phyloP scores from a whole-genome alignment of 2,113 vertebrate species.

The Atherinomorus stipes region DNA sequence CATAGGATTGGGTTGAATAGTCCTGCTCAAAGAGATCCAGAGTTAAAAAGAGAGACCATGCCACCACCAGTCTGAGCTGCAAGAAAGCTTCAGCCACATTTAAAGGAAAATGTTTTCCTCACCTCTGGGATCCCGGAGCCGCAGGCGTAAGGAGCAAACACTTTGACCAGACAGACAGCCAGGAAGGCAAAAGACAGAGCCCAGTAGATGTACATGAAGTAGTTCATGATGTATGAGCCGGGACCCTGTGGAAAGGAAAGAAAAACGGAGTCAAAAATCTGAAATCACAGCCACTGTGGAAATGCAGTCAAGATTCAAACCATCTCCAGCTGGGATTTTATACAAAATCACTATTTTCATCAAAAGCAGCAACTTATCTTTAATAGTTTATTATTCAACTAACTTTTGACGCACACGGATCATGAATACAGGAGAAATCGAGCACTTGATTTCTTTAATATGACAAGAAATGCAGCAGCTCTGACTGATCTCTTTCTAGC shows the following conservation, averaged over 20 bases:
- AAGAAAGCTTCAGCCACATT: not conserved
- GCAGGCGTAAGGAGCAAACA: slow-evolving; percentile 97
- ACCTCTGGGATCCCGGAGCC: slow-evolving; percentile 99
- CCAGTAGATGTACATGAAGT: slow-evolving; percentile 99
- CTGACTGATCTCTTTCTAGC: not conserved
- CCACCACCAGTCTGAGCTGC: too few relatives aligned
- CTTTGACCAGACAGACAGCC: slow-evolving; percentile 95
- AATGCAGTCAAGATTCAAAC: too few relatives aligned
- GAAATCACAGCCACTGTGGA: not conserved
- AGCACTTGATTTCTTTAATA: not conserved
- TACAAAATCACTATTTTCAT: too few relatives aligned
- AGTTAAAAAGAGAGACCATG: too few relatives aligned
- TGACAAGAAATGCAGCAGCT: not conserved
- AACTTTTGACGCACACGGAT: not conserved
- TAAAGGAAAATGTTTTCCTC: slow-evolving; percentile 36
- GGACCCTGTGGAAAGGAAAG: slow-evolving; percentile 85
- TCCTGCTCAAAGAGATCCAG: too few relatives aligned
- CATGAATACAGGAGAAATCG: not conserved
- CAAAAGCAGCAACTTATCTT: too few relatives aligned
- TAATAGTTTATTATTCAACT: too few relatives aligned
- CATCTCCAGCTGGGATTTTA: too few relatives aligned
- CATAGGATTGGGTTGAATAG: too few relatives aligned
- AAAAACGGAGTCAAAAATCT: not conserved
- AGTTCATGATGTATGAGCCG: slow-evolving; percentile 99
- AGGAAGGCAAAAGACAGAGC: slow-evolving; percentile 96